These are phyloP conservation scores for Spialia ferax DNA, from an alignment of 2,888 invertebrate species.

Conservation along the genomic window DNA sequence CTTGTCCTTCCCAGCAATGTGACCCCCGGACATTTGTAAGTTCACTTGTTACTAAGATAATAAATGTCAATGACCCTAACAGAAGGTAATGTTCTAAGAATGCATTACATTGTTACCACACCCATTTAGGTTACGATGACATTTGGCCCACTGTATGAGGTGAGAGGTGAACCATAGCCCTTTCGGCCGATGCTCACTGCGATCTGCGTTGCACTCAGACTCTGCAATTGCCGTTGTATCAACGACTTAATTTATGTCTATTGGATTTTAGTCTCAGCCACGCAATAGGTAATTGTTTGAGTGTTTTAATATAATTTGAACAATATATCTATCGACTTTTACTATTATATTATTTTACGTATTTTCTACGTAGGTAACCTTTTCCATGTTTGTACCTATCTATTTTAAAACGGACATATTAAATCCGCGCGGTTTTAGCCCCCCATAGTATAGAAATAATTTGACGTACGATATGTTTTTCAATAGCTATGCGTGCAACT, in stretches of 20 bases:
- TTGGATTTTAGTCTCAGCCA: not conserved
- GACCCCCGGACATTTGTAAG: too few relatives aligned
- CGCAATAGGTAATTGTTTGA: too few relatives aligned
- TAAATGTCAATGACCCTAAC: not conserved
- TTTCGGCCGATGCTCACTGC: constrained; percentile 53
- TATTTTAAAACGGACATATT: too few relatives aligned
- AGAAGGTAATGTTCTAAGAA: not conserved
- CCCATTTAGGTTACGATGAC: constrained; percentile 61
- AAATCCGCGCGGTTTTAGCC: too few relatives aligned
- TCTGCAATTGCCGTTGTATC: constrained; percentile 5
- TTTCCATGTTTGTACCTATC: too few relatives aligned
- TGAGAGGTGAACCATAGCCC: constrained; percentile 64
- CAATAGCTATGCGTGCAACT: not conserved
- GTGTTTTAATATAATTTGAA: too few relatives aligned
- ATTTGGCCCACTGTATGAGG: constrained; percentile 63
- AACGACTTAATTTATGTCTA: not conserved
- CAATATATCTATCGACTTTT: too few relatives aligned
- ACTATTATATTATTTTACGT: too few relatives aligned
- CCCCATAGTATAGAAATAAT: too few relatives aligned
- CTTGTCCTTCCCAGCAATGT: too few relatives aligned
- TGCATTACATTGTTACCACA: constrained; percentile 38
- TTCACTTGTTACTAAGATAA: not conserved
- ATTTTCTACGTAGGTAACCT: too few relatives aligned
- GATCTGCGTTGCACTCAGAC: constrained; percentile 2
- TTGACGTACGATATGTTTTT: not conserved